Evolutionary conservation across 2,797 vertebrate genomes (phyloP).

Genomic region (Pantherophis vulpinus): DNA sequence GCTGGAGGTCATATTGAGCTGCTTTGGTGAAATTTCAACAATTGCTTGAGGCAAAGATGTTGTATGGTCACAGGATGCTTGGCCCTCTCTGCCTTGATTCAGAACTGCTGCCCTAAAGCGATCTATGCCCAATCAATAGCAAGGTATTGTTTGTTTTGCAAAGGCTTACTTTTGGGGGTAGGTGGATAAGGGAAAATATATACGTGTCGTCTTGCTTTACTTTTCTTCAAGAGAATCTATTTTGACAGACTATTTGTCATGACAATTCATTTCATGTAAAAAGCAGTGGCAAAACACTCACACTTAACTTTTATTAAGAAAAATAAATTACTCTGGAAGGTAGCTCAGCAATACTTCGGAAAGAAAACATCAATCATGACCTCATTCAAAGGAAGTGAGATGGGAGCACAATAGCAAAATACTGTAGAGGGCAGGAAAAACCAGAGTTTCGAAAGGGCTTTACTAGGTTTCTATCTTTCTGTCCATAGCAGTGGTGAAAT

Average conservation of each 20-base stretch:
- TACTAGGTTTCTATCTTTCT: background rate
- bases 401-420: conserved; percentile 15
- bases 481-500: no score
- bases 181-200: background rate
- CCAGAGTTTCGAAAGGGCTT: background rate
- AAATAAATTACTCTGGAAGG: conserved; percentile 57
- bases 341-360: conserved; percentile 48
- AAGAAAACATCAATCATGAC: conserved; percentile 61
- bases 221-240: conserved; percentile 19
- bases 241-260: conserved; percentile 53
- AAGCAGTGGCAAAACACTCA: conserved; percentile 38
- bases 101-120: background rate
- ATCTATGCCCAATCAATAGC: background rate
- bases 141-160: conserved; percentile 5
- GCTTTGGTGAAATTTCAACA: conserved; percentile 17
- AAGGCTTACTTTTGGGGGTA: background rate
- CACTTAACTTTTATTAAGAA: conserved; percentile 61
- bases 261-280: conserved; percentile 41
- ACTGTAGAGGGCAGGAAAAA: conserved; percentile 26
- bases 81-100: conserved; percentile 10
- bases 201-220: background rate
- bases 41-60: background rate
- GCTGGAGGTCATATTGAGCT: background rate
- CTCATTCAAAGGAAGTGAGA: conserved; percentile 38
- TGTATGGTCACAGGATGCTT: conserved; percentile 7